Evolutionary conservation across 2,113 vertebrate genomes (phyloP), one percentile per base, ranked within the genome.

Genomic region (Misgurnus anguillicaudatus): DNA sequence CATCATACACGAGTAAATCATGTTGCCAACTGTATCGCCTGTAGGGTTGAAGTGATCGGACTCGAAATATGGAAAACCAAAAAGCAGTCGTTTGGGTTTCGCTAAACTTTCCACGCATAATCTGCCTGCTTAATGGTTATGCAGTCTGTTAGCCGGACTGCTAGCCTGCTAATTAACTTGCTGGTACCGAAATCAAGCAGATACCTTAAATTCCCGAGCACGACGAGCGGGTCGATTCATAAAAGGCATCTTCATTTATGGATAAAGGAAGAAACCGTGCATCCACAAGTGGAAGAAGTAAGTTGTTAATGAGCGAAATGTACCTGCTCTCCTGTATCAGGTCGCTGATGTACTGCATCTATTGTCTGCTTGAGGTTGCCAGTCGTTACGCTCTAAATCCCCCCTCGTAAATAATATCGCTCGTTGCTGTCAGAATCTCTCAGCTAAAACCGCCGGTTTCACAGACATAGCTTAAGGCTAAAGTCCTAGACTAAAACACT

Each of bases 141-240:
- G 24, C 6, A 24, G 38, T 60, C 19, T 19, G 58, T 63, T 64
- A 64, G 61, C 60, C 45, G 45, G 17, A 39, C 74, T 51, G 74
- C 74, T 75, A 75, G 58, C 72, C 72, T 76, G 61, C 58, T 76
- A 51, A 39, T 61, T 48, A 75, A 75, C 39, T 60, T 75, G 58
- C 72, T 75, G 17, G 5, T 60, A 31, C 57, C 6, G 8, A n/a
- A 61, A 62, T 62, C 48, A 36, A 75, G 42, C 42, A 0, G 11
- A 60, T 58, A 73, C 55, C 17, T 60, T 73, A 53, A 41, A 6
- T 24, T 60, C n/a, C 3, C 38, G 6, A 72, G 53, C 38, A 24
- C 53, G 70, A 72, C 53, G 70, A 58, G 38, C 53, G 53, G 38
- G 55, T 5, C 11, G 9, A 64, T 61, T 72, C 41, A 62, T 62